phyloP scores from a whole-genome alignment of 2,113 vertebrate genomes.

The Reinhardtius hippoglossoides region DNA sequence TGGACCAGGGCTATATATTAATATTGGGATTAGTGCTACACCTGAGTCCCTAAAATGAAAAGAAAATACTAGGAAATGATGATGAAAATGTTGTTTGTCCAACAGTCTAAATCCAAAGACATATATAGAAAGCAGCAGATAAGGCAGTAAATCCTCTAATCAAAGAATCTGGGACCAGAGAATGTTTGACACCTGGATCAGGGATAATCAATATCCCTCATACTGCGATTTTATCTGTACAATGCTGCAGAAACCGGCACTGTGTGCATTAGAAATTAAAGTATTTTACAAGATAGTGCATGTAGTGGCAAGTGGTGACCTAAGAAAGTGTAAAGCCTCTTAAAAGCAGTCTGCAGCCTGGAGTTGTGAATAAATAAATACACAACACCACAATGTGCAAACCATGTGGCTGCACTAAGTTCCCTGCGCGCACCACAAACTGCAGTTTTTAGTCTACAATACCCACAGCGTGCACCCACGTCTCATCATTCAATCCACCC shows the following conservation, averaged over 20 bases:
- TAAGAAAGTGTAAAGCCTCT: constrained; percentile 2
- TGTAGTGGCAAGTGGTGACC: neutral
- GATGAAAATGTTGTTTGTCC: neutral
- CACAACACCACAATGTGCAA: neutral
- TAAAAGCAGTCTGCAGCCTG: neutral
- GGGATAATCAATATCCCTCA: neutral
- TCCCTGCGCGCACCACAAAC: too few relatives aligned
- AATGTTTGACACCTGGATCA: neutral
- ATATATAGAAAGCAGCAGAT: neutral
- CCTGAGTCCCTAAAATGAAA: neutral
- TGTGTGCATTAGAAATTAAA: too few relatives aligned
- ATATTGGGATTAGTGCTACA: neutral
- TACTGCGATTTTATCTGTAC: too few relatives aligned
- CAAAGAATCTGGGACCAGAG: neutral
- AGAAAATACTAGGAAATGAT: neutral
- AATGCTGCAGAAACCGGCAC: too few relatives aligned
- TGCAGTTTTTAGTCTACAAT: too few relatives aligned
- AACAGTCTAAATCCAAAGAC: neutral
- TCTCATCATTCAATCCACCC: too few relatives aligned
- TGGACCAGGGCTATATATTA: neutral
- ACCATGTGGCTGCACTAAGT: neutral
- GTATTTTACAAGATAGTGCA: too few relatives aligned
- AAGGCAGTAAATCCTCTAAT: neutral
- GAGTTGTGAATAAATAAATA: neutral
- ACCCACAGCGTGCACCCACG: too few relatives aligned